Conservation (phyloP, 2,113 vertebrate species). For the Seriola dumerili region DNA sequence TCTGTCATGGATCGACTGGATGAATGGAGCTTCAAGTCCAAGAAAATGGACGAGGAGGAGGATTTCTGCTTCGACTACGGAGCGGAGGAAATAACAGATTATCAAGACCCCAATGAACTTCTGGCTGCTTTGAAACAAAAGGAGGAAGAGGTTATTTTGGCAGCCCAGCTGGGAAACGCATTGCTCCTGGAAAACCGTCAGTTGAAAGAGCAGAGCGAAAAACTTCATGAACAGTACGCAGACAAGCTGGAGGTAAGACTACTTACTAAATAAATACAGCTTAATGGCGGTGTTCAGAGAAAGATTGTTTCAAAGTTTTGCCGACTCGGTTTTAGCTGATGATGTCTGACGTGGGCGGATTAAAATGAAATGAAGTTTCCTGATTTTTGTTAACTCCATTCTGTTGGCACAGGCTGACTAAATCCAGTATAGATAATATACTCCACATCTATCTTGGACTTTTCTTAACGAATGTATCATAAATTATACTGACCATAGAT, state of each 20-base stretch:
- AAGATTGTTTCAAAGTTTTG: neutral
- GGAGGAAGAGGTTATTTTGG: constrained; percentile 86
- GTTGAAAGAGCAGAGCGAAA: constrained; percentile 78
- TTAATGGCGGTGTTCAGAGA: too few relatives aligned
- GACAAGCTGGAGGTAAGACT: constrained; percentile 83
- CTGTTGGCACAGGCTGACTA: too few relatives aligned
- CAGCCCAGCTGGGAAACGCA: constrained; percentile 86
- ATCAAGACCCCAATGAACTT: constrained; percentile 80
- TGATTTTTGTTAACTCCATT: neutral
- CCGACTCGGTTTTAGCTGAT: neutral
- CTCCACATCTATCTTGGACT: neutral
- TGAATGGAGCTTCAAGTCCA: constrained; percentile 74
- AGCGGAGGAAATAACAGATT: constrained; percentile 77
- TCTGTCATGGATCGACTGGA: constrained; percentile 73
- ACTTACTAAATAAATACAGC: too few relatives aligned
- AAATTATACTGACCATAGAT: neutral
- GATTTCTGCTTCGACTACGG: constrained; percentile 82
- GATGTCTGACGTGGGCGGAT: constrained; percentile 3
- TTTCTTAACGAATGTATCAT: neutral
- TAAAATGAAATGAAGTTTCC: neutral
- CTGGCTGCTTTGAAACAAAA: constrained; percentile 83
- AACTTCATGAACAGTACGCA: constrained; percentile 78
- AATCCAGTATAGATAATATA: neutral
- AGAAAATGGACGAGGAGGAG: constrained; percentile 76
- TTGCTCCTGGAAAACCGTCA: constrained; percentile 85